Evolutionary conservation across 2,113 vertebrate species (phyloP), one percentile per base, ranked within the genome.

Genomic region (Synchiropus splendidus): DNA sequence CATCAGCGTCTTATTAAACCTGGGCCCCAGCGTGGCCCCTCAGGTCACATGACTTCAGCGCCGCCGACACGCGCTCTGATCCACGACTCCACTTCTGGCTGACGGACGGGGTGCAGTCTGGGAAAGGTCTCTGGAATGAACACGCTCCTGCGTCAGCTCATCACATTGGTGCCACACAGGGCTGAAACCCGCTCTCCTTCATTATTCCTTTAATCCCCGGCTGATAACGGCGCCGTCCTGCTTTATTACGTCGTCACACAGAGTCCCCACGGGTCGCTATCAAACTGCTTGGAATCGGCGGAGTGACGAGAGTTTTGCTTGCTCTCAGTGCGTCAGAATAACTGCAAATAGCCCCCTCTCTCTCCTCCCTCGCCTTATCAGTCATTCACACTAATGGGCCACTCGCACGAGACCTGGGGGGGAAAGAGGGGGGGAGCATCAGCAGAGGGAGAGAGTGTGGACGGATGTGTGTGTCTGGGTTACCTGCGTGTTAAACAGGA

Each of bases 101-200:
- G 75, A 72, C 66, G 62, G 73, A 79, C 81, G 74, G 73, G 75
- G 77, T 72, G 81, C 77, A 64, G 79, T 78, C 72, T 76, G 78
- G 64, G 77, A 82, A 86, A 83, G 81, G 82, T 79, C 81, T 81
- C 74, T 58, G 51, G 76, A 81, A 81, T 83, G 78, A 78, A 76
- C 78, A 82, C 69, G 81, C 68, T 67, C 73, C 70, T 76, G 81
- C 62, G 78, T 83, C 83, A 81, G 78, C 84, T 87, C 84, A 85
- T 85, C 77, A 79, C 80, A 81, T 84, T 80, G 73, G 80, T 84
- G 58, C 82, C 83, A 87, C 83, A 85, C 81, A 85, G 78, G 82
- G 77, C 77, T 84, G 66, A 64, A 71, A 74, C 73, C 69, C 75
- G 68, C 67, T 77, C 77, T 61, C 56, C 78, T 80, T 81, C 74